These are phyloP conservation scores for Stegana nigrithorax DNA, from an alignment of 2,888 invertebrate genomes.

Conservation along the genomic window DNA sequence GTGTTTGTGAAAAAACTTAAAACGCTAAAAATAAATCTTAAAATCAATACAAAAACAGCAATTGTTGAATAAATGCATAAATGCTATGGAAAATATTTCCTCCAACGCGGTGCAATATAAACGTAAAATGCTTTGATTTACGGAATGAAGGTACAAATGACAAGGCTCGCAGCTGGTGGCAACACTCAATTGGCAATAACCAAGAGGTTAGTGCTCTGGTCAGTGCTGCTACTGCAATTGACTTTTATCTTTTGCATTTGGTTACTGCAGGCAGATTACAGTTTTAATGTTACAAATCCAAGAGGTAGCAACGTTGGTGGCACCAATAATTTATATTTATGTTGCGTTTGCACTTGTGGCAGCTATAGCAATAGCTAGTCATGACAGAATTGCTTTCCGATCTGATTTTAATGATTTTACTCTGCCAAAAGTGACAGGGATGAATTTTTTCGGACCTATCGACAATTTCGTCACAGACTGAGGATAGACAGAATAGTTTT, in stretches of 20 bases:
- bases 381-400: too few relatives aligned
- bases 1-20: constrained; percentile 24
- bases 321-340: too few relatives aligned
- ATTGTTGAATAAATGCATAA: not conserved
- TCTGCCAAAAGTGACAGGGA: too few relatives aligned
- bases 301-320: not conserved
- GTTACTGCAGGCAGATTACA: constrained; percentile 55
- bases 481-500: too few relatives aligned
- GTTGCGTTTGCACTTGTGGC: too few relatives aligned
- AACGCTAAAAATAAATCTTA: not conserved
- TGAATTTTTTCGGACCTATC: too few relatives aligned
- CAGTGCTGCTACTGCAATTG: constrained; percentile 61
- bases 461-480: too few relatives aligned
- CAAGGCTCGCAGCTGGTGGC: constrained; percentile 4
- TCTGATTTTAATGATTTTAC: too few relatives aligned
- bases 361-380: too few relatives aligned
- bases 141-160: constrained; percentile 14
- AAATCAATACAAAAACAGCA: constrained; percentile 1
- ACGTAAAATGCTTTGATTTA: constrained; percentile 26
- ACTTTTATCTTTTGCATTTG: constrained; percentile 63
- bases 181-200: constrained; percentile 45
- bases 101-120: constrained; percentile 15
- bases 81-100: not conserved
- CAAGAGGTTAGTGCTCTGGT: constrained; percentile 62
- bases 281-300: not conserved